phyloP scores from a whole-genome alignment of 1,140 invertebrate genomes.

The Drosophila pruinosa region DNA sequence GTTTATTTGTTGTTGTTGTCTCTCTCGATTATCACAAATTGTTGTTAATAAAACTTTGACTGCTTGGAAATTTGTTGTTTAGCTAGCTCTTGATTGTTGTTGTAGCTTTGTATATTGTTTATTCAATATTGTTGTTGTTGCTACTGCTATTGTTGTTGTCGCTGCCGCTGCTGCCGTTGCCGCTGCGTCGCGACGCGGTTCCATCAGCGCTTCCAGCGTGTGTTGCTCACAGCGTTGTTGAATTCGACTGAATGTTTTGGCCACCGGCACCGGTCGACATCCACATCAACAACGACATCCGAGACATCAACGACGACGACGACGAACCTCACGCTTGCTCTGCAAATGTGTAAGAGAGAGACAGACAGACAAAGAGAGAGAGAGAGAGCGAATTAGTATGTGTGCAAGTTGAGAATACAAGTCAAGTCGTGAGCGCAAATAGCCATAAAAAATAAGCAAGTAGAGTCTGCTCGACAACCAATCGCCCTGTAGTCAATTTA shows the following conservation, averaged over 20 bases:
- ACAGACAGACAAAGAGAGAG: slow-evolving; percentile 20
- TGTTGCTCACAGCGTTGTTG: slow-evolving; percentile 71
- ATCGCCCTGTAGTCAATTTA: not conserved
- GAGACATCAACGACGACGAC: slow-evolving; percentile 51
- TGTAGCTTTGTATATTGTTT: slow-evolving; percentile 16
- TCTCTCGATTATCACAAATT: slow-evolving; percentile 49
- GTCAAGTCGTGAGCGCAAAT: slow-evolving; percentile 27
- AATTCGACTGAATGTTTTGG: slow-evolving; percentile 61
- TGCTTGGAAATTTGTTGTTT: slow-evolving; percentile 41
- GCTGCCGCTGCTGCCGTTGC: slow-evolving; percentile 45
- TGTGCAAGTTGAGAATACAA: slow-evolving; percentile 20
- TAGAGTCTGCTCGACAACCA: not conserved
- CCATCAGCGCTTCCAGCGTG: slow-evolving; percentile 54
- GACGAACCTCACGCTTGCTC: slow-evolving; percentile 42
- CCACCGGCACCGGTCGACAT: slow-evolving; percentile 49
- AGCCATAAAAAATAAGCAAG: slow-evolving; percentile 17
- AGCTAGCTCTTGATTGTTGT: slow-evolving; percentile 32
- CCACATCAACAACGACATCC: slow-evolving; percentile 40
- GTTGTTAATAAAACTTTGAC: slow-evolving; percentile 52
- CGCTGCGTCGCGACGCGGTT: slow-evolving; percentile 47
- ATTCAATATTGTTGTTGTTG: not conserved
- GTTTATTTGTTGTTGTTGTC: slow-evolving; percentile 28
- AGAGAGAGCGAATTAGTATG: slow-evolving; percentile 8
- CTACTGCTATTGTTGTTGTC: slow-evolving; percentile 33
- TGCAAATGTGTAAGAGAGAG: slow-evolving; percentile 8